Conservation (phyloP, 2,797 vertebrate species). For the Clarias fuscus region DNA sequence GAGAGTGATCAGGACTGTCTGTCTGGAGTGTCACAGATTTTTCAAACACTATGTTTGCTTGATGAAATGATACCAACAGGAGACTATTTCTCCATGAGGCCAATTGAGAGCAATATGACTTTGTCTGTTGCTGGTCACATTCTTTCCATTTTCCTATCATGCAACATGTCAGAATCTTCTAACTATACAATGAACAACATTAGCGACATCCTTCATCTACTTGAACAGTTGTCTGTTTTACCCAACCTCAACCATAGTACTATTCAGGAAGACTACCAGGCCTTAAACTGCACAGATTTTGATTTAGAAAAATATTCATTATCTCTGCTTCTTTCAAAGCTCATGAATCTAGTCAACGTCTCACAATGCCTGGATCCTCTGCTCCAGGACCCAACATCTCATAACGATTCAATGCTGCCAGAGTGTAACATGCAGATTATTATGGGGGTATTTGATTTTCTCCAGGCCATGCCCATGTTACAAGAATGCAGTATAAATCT, state of each 20-base stretch:
- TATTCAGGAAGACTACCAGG: constrained; percentile 56
- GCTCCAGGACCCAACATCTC: not conserved
- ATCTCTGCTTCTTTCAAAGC: constrained; percentile 56
- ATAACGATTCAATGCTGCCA: not conserved
- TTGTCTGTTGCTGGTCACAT: constrained; percentile 56
- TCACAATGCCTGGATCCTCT: constrained; percentile 63
- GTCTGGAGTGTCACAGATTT: constrained; percentile 60
- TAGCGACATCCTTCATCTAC: constrained; percentile 62
- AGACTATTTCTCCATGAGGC: constrained; percentile 43
- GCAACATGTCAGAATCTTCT: constrained; percentile 39
- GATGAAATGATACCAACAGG: constrained; percentile 47
- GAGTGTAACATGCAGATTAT: constrained; percentile 65
- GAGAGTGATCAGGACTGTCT: constrained; percentile 62
- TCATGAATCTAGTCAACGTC: constrained; percentile 55
- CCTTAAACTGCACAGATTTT: constrained; percentile 70
- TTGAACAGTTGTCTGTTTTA: constrained; percentile 56
- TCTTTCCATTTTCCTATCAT: constrained; percentile 65
- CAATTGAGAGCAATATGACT: constrained; percentile 33
- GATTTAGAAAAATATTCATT: constrained; percentile 55
- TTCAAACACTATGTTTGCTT: constrained; percentile 60
- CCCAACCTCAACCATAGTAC: constrained; percentile 58
- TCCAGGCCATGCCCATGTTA: constrained; percentile 53
- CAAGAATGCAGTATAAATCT: constrained; percentile 45
- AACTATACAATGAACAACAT: constrained; percentile 52
- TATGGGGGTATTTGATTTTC: constrained; percentile 53